Conservation (phyloP, 2,888 invertebrate species). For the Marronus borbonicus region DNA sequence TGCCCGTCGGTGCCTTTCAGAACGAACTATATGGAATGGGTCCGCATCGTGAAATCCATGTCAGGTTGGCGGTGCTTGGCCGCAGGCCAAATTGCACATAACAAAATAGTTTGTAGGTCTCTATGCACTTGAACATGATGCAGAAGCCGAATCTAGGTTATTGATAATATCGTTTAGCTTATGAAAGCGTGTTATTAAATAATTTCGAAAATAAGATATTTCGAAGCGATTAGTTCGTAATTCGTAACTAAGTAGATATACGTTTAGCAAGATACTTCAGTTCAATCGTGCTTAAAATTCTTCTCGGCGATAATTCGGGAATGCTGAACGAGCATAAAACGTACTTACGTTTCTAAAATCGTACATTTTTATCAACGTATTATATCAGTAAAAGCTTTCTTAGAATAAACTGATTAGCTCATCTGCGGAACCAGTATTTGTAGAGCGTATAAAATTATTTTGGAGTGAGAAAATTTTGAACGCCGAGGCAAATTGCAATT, state of each 20-base stretch:
- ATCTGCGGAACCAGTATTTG: too few relatives aligned
- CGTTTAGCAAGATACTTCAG: too few relatives aligned
- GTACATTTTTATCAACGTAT: too few relatives aligned
- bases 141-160: constrained; percentile 37
- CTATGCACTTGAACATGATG: constrained; percentile 42
- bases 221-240: background rate
- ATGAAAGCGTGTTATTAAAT: constrained; percentile 27
- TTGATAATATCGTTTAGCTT: constrained; percentile 28
- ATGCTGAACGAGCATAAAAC: too few relatives aligned
- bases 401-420: too few relatives aligned
- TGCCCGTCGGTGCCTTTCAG: background rate
- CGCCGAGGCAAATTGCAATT: too few relatives aligned
- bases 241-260: background rate
- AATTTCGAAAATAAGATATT: constrained; percentile 18
- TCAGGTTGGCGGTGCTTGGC: constrained; percentile 37
- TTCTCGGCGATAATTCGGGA: too few relatives aligned
- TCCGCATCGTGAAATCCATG: constrained; percentile 35
- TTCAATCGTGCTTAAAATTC: too few relatives aligned
- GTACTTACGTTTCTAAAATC: too few relatives aligned
- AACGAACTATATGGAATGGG: constrained; percentile 20
- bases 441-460: too few relatives aligned
- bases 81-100: constrained; percentile 43
- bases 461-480: too few relatives aligned
- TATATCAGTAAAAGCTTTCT: too few relatives aligned
- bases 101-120: constrained; percentile 43